Evolutionary conservation across 2,797 vertebrate genomes (phyloP), one percentile per base, ranked within the genome.

Genomic region (Clarias platycephalus): DNA sequence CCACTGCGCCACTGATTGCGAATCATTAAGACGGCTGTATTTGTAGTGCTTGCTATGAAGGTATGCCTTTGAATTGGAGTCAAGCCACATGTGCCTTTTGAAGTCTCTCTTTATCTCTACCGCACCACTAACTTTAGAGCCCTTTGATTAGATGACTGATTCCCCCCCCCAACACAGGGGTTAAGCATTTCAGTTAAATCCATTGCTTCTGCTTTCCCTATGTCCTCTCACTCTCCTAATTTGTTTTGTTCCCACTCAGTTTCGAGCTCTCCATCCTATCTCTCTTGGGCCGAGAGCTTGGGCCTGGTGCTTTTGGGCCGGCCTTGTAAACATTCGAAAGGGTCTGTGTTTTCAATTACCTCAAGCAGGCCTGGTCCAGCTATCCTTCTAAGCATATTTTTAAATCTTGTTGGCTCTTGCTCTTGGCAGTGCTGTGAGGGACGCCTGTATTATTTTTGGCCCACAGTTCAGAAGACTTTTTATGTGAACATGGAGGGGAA

Each of bases 291-390:
- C n/a, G 26, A 76, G 81, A 71, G 13, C 74, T 84, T 75, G 28
- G 74, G 74, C n/a, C 31, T 72, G 18, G 78, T n/a, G n/a, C 64
- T 86, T 87, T 87, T 49, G 15, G 83, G 58, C 71, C 67, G 58
- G 84, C 71, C 85, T 70, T 88, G 74, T 89, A 88, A 85, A 87
- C 85, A 83, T 87, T 87, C 28, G 63, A 88, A 86, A 85, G 62
- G 83, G 76, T 88, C 88, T 89, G 86, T 88, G 85, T 86, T 90
- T 89, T 90, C 87, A 90, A 88, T 90, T 86, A 88, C 89, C 90
- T 90, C 74, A 79, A 88, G 88, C 81, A 83, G 79, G 84, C 75
- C 86, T 15, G 84, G 82, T 83, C 83, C 82, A 89, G 82, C 83
- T 82, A 83, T 87, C 87, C 85, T 88, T 75, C 80, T 86, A 83